Evolutionary conservation across 2,888 invertebrate species (phyloP).

Genomic region (Hyppa rectilinea): DNA sequence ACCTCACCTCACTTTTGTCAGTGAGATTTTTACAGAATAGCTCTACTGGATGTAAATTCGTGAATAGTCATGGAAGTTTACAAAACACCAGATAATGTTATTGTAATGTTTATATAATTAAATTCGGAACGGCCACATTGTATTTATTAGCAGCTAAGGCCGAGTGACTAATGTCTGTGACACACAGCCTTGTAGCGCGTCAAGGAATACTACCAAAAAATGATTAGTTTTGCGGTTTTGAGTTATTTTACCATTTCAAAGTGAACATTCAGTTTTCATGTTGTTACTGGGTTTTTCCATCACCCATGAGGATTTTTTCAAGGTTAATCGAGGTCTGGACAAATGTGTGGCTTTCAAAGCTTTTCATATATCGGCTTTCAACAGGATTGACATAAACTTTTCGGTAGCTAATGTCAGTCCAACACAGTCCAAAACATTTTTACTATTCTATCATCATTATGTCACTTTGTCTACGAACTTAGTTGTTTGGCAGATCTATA

Average conservation of each 20-base stretch:
- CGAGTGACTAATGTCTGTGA: constrained; percentile 77
- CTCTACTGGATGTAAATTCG: no score
- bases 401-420: not conserved
- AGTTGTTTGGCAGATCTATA: not conserved
- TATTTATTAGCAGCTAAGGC: constrained; percentile 69
- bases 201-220: constrained; percentile 59
- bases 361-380: not conserved
- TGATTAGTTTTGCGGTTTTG: constrained; percentile 29
- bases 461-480: not conserved
- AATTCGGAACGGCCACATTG: constrained; percentile 56
- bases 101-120: constrained; percentile 58
- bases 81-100: constrained; percentile 41
- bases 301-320: not conserved
- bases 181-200: constrained; percentile 67
- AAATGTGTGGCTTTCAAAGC: not conserved
- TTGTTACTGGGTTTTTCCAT: constrained; percentile 9
- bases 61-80: constrained; percentile 26
- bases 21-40: no score
- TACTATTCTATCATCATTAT: not conserved
- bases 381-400: not conserved
- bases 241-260: constrained; percentile 21
- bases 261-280: not conserved
- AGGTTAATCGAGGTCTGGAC: not conserved
- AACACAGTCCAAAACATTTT: not conserved
- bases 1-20: no score